Base-by-base conservation (phyloP, 2,797 vertebrate genomes). In the Ceyx erithaca region DNA sequence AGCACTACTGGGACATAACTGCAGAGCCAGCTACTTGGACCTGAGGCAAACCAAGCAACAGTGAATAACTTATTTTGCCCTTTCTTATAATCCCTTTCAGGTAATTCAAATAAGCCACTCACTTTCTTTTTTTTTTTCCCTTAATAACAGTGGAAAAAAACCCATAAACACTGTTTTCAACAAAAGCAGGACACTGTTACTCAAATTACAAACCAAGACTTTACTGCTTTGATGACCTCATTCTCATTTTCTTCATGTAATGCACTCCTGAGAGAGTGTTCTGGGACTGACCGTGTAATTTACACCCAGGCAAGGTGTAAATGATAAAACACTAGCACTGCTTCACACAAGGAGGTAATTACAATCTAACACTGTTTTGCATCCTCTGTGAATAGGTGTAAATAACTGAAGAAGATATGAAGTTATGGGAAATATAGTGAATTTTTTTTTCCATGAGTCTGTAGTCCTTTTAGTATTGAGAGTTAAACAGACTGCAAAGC, bases 271-370 rank as follows among this genome's bases (percentile, higher is more conserved):
- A 66, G 83, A 84, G 43, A 61, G 64, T 1, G 10, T 59, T 93
- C 68, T 66, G 25, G 25, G 66, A 54, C 70, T 45, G 25, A 61
- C 20, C 14, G 3, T 71, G 30, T 88, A 90, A 95, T 89, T 95
- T 89, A 85, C 75, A 93, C 68, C n/a, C 58, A 73, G 30, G 12
- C 26, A 82, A 94, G 82, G 68, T 75, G 79, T 68, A 80, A 94
- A 86, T 67, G 17, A 84, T 54, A 48, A 77, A 77, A 33, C 0
- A 2, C 57, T 41, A 64, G 28, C 35, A n/a, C 16, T 80, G n/a
- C 46, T 91, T 82, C 83, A 57, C 55, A 67, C 17, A 54, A 73
- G 57, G 80, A 91, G 64, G 46, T 86, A 94, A 96, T 84, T 71
- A 85, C 63, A 80, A 46, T 78, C 61, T 67, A 67, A 88, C 64